Base-by-base conservation (phyloP, 1,140 invertebrate genomes). In the Dolichoris vasculosae region DNA sequence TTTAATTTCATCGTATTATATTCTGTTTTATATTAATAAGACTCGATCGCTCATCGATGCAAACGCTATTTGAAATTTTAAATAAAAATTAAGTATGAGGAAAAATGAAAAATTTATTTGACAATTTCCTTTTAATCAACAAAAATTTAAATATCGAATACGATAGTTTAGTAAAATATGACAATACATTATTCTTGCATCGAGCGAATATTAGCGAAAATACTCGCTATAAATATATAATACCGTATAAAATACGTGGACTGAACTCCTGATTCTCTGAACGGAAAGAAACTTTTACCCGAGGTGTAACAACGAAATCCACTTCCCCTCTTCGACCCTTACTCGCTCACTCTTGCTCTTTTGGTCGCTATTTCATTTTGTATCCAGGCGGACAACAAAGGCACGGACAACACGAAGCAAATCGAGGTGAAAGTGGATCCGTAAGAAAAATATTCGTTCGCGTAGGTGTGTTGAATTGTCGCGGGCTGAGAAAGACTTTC, bases 371-470 rank as follows among this genome's bases (percentile, higher is more conserved):
- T 35, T 30, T 67, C 35, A 3, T 15, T 69, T 35, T 38, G 13
- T n/a, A 7, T 4, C 4, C 35, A 32, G n/a, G 38, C 26, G 38
- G 20, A 43, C 20, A 73, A 73, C 38, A 73, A 73, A 73, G 8
- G 38, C 23, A 20, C 69, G 40, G 26, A 73, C 69, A 73, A 43
- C 26, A n/a, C 40, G 20, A 73, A 20, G 26, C 69, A 73, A 38
- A 40, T 43, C 38, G 17, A 43, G 69, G 69, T 43, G 69, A 73
- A 73, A 73, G 69, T 73, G 69, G 69, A 73, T 73, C 69, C 38
- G 17, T 71, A 71, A 6, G 38, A 26, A 43, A 26, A 73, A 73
- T 43, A 73, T 73, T 73, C 38, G 69, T 20, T 43, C 23, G 69
- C 69, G 69, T 73, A 40, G 69, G 69, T 38, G 40, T 73, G 23